Evolutionary conservation across 2,113 vertebrate genomes (phyloP).

Genomic region (Himantopus leucocephalus): DNA sequence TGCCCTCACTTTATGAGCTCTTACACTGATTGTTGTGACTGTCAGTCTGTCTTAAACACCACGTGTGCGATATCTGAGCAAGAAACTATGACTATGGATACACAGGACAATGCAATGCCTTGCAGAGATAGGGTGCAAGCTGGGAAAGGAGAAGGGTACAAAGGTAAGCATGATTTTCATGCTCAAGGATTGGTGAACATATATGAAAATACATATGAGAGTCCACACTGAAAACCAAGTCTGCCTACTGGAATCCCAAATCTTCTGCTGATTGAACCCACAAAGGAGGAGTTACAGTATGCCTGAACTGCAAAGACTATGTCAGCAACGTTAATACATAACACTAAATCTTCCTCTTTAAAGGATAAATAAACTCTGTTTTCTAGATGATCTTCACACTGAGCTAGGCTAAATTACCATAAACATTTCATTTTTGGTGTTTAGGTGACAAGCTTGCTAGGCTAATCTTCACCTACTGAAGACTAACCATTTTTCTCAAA

Average conservation of each 20-base stretch:
- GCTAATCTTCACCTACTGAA: neutral
- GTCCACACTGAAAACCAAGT: neutral
- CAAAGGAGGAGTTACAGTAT: neutral
- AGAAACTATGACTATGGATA: neutral
- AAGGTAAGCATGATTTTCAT: neutral
- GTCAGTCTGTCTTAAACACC: neutral
- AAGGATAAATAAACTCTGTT: neutral
- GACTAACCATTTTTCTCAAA: neutral
- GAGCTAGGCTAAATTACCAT: neutral
- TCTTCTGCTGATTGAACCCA: neutral
- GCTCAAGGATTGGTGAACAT: neutral
- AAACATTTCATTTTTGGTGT: neutral
- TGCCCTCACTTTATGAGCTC: neutral
- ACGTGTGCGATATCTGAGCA: neutral
- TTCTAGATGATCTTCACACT: neutral
- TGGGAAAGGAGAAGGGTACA: neutral
- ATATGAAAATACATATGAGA: neutral
- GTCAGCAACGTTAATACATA: neutral
- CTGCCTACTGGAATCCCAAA: neutral
- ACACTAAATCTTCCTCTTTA: neutral
- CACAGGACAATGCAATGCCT: rapidly evolving
- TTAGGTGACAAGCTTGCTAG: neutral
- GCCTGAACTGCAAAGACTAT: neutral
- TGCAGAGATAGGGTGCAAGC: rapidly evolving
- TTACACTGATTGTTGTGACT: neutral